These are phyloP conservation scores for Endotricha flammealis DNA, from an alignment of 2,888 invertebrate genomes.

Conservation along the genomic window DNA sequence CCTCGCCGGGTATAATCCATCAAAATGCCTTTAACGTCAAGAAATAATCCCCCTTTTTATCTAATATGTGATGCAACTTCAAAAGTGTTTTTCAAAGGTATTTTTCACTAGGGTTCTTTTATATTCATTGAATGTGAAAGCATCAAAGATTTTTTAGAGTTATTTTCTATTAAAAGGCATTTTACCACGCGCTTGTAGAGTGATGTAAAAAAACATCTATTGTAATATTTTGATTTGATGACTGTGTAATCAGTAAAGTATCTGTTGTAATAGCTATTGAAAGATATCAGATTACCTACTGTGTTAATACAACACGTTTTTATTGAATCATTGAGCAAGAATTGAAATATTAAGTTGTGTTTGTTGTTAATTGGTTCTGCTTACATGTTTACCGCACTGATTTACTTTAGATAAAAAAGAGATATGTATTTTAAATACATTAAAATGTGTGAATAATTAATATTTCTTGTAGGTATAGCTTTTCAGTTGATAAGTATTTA, in stretches of 20 bases:
- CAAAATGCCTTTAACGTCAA: conserved; percentile 13
- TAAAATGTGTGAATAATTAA: too few species aligned
- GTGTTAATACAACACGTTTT: background rate
- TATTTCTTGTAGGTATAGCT: too few species aligned
- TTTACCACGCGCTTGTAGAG: background rate
- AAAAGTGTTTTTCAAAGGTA: conserved; percentile 11
- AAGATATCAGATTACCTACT: background rate
- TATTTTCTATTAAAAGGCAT: conserved; percentile 4
- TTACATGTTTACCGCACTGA: too few species aligned
- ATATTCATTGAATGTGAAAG: conserved; percentile 3
- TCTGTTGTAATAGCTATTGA: conserved; percentile 3
- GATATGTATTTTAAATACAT: too few species aligned
- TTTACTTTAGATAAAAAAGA: too few species aligned
- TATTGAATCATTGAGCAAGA: conserved; percentile 4
- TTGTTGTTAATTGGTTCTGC: too few species aligned
- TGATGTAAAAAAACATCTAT: conserved; percentile 3
- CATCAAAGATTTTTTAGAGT: conserved; percentile 7
- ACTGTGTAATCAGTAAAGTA: conserved; percentile 4
- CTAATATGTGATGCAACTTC: conserved; percentile 7
- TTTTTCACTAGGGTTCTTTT: conserved; percentile 9
- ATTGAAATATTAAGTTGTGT: too few species aligned
- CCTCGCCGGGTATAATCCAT: conserved; percentile 10
- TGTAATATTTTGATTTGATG: conserved; percentile 1
- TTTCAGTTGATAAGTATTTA: too few species aligned
- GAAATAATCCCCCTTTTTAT: conserved; percentile 7